Percentiles rank a stretch among this genome's conserved stretches.
phyloP scores from a whole-genome alignment of 1,140 invertebrate genomes.

The Brachionus manjavacas region DNA sequence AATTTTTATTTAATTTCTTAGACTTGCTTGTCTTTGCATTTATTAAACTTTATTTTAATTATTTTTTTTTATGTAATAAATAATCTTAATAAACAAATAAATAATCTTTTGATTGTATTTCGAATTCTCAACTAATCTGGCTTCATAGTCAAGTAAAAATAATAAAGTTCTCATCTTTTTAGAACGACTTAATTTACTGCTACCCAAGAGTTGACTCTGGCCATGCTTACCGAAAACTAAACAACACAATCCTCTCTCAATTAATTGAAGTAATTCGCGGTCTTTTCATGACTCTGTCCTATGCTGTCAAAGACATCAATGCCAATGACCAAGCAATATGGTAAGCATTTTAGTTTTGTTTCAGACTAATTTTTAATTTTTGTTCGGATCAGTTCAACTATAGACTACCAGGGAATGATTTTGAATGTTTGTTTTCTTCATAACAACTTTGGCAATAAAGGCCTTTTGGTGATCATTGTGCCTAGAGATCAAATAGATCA shows the following conservation, averaged over 20 bases:
- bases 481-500: not conserved
- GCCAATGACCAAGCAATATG: not conserved
- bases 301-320: not conserved
- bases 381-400: not conserved
- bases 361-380: not conserved
- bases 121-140: too few species aligned
- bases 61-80: too few species aligned
- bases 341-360: not conserved
- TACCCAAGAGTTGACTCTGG: not conserved
- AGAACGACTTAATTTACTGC: not conserved
- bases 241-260: not conserved
- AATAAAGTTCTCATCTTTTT: not conserved
- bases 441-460: conserved; percentile 3
- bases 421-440: conserved; percentile 21
- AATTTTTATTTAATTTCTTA: too few species aligned
- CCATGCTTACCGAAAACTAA: not conserved
- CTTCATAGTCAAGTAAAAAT: too few species aligned
- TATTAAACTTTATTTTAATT: too few species aligned
- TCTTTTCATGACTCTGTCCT: not conserved
- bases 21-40: too few species aligned
- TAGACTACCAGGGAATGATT: not conserved
- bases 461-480: not conserved
- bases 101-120: too few species aligned
- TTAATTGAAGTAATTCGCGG: not conserved
- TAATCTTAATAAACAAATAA: too few species aligned